Evolutionary conservation across 2,888 invertebrate genomes (phyloP).

Genomic region (Chymomyza caudatula): DNA sequence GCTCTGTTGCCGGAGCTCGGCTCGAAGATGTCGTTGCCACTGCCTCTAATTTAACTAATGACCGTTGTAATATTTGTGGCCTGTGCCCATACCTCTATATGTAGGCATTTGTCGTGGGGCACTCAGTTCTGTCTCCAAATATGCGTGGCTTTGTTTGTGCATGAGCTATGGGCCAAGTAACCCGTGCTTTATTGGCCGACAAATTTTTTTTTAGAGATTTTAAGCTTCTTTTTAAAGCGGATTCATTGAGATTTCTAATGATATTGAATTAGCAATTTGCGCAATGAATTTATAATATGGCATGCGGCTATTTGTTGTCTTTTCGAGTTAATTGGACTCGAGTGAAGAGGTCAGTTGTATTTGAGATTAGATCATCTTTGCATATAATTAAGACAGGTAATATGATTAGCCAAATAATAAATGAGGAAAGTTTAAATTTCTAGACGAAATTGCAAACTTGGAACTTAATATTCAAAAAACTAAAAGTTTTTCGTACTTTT

Average conservation of each 20-base stretch:
- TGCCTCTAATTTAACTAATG: constrained; percentile 73
- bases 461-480: no score
- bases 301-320: constrained; percentile 35
- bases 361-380: constrained; percentile 15
- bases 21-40: constrained; percentile 31
- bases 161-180: constrained; percentile 50
- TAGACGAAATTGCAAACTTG: no score
- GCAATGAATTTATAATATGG: constrained; percentile 51
- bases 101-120: constrained; percentile 51
- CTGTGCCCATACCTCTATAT: constrained; percentile 28
- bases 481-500: no score
- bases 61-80: constrained; percentile 73
- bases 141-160: constrained; percentile 58
- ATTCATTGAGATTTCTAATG: constrained; percentile 38
- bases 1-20: constrained; percentile 15
- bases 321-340: not conserved
- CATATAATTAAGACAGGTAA: constrained; percentile 6
- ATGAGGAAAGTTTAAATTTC: no score
- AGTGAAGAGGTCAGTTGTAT: not conserved
- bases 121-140: constrained; percentile 59
- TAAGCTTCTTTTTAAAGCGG: constrained; percentile 36
- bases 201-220: constrained; percentile 35
- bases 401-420: no score
- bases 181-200: constrained; percentile 32
- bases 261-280: constrained; percentile 54